These are phyloP conservation scores for Holocentrus rufus DNA, from an alignment of 2,797 vertebrate species.

Conservation along the genomic window DNA sequence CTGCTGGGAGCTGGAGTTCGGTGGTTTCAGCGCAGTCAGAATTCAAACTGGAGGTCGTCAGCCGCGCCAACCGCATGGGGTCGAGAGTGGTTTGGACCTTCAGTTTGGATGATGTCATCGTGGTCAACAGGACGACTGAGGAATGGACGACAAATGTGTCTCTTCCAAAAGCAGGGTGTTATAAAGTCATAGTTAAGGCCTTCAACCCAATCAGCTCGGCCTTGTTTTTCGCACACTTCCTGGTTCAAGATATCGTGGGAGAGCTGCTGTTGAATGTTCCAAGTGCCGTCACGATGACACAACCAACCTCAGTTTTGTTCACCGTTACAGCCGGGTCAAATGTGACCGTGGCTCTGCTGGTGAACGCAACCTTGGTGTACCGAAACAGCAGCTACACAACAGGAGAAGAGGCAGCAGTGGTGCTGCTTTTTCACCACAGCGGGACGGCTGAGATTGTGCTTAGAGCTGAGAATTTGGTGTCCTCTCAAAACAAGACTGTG, in stretches of 20 bases:
- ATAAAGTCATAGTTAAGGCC: conserved; percentile 47
- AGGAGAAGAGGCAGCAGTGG: conserved; percentile 37
- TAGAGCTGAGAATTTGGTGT: conserved; percentile 61
- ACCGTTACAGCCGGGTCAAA: conserved; percentile 38
- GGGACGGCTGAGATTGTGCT: conserved; percentile 50
- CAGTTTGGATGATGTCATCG: conserved; percentile 27
- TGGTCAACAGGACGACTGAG: conserved; percentile 47
- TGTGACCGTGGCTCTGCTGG: conserved; percentile 46
- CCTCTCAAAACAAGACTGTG: conserved; percentile 50
- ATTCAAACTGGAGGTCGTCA: conserved; percentile 40
- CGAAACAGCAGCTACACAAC: conserved; percentile 50
- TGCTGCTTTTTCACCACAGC: conserved; percentile 52
- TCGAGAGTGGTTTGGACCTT: conserved; percentile 48
- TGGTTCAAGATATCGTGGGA: conserved; percentile 56
- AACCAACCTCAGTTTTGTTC: conserved; percentile 24
- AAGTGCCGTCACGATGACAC: conserved; percentile 18
- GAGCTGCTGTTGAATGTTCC: conserved; percentile 44
- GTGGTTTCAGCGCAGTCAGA: conserved; percentile 32
- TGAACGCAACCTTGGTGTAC: conserved; percentile 48
- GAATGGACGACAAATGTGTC: conserved; percentile 44
- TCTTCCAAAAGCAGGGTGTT: conserved; percentile 45
- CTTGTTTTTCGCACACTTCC: conserved; percentile 49
- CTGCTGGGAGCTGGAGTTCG: conserved; percentile 36
- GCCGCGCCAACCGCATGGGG: conserved; percentile 13
- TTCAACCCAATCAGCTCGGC: conserved; percentile 57